Evolutionary conservation across 2,888 invertebrate species (phyloP).

Genomic region (Parelbella ahira): DNA sequence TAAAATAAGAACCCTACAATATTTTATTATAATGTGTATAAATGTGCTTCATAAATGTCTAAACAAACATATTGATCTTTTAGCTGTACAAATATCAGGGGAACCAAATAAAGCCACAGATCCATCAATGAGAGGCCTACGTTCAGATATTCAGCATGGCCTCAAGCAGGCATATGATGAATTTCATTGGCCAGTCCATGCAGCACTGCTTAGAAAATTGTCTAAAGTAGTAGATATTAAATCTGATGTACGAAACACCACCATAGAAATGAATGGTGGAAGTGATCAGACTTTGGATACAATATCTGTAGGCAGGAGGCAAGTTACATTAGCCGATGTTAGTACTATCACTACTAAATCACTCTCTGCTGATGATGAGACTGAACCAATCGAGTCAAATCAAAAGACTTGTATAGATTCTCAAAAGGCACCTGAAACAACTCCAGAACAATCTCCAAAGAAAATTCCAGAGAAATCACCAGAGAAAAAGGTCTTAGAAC

Average conservation of each 20-base stretch:
- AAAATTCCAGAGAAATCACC: slow-evolving; percentile 37
- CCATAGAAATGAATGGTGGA: slow-evolving; percentile 63
- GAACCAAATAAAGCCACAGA: slow-evolving; percentile 71
- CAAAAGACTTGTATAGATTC: slow-evolving; percentile 31
- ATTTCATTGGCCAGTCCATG: slow-evolving; percentile 68
- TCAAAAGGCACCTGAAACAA: slow-evolving; percentile 28
- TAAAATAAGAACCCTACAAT: too few species aligned
- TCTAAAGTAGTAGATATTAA: slow-evolving; percentile 72
- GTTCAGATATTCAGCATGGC: slow-evolving; percentile 61
- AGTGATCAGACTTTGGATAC: slow-evolving; percentile 50
- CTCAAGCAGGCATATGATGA: slow-evolving; percentile 46
- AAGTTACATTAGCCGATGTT: slow-evolving; percentile 63
- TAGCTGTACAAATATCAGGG: slow-evolving; percentile 67
- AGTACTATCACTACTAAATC: slow-evolving; percentile 68
- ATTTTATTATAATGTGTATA: too few species aligned
- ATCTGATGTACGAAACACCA: slow-evolving; percentile 48
- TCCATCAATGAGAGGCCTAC: slow-evolving; percentile 67
- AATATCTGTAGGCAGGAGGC: slow-evolving; percentile 41
- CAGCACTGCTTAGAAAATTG: slow-evolving; percentile 62
- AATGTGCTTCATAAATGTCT: too few species aligned
- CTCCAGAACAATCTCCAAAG: slow-evolving; percentile 19
- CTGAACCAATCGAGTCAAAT: slow-evolving; percentile 36
- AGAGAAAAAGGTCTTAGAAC: slow-evolving; percentile 34
- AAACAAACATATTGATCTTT: slow-evolving; percentile 1
- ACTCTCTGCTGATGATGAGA: slow-evolving; percentile 52